Percentiles rank a stretch among this genome's conserved stretches.
Conservation (phyloP, 1,140 invertebrate species). For the Wiebesia pumilae region DNA sequence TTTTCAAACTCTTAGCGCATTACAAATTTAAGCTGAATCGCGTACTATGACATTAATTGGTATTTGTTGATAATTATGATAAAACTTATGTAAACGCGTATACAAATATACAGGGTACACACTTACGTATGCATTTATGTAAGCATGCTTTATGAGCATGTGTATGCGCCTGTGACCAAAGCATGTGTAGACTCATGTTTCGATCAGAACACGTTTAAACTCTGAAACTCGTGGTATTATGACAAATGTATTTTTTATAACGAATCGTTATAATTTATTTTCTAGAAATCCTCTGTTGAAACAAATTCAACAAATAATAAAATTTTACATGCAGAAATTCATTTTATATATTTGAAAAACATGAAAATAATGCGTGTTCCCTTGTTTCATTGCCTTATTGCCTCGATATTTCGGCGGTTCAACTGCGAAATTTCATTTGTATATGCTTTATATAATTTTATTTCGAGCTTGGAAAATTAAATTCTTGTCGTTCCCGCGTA, state of each 20-base stretch:
- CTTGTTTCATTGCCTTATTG: background rate
- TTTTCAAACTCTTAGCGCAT: background rate
- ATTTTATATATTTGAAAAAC: background rate
- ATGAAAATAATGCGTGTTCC: background rate
- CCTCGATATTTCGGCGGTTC: background rate
- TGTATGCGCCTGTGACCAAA: no score
- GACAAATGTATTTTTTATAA: background rate
- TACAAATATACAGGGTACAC: background rate
- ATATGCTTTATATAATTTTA: conserved; percentile 33
- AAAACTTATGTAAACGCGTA: background rate
- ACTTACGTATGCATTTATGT: background rate
- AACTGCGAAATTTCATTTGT: conserved; percentile 21
- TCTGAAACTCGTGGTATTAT: background rate
- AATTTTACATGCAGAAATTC: background rate
- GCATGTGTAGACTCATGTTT: no score
- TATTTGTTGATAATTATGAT: no score
- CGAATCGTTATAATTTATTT: background rate
- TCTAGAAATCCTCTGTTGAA: background rate
- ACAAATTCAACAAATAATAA: background rate
- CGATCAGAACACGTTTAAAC: background rate
- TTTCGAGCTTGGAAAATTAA: conserved; percentile 27
- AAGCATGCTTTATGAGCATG: no score
- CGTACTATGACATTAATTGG: no score
- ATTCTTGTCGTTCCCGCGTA: conserved; percentile 26
- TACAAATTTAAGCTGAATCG: background rate